phyloP scores from a whole-genome alignment of 2,797 vertebrate species.

The Rhadinocentrus ornatus region DNA sequence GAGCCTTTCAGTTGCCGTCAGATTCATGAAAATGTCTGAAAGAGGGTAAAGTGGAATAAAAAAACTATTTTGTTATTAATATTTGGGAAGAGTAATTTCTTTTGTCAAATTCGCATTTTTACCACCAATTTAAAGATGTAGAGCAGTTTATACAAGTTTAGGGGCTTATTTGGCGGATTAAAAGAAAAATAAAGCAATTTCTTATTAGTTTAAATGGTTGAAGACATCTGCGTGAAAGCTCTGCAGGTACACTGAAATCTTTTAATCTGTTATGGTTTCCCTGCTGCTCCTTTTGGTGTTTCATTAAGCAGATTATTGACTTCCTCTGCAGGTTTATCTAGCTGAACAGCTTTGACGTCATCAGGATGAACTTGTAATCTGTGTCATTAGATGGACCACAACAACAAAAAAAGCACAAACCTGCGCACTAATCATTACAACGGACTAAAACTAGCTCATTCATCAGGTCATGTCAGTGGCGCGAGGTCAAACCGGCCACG shows the following conservation, averaged over 20 bases:
- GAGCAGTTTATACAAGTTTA: too few relatives aligned
- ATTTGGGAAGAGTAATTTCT: too few relatives aligned
- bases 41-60: too few relatives aligned
- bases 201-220: background rate
- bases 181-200: background rate
- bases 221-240: background rate
- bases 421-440: background rate
- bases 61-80: too few relatives aligned
- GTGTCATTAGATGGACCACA: background rate
- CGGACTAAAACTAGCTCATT: background rate
- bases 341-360: slow-evolving; percentile 29
- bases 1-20: too few relatives aligned
- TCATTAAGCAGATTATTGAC: background rate
- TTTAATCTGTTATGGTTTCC: background rate
- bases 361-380: background rate
- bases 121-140: too few relatives aligned
- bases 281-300: background rate
- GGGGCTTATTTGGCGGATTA: too few relatives aligned
- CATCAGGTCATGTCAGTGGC: background rate
- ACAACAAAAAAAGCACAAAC: background rate
- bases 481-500: background rate
- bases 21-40: too few relatives aligned
- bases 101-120: too few relatives aligned
- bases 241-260: background rate
- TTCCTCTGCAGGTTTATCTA: slow-evolving; percentile 2